Evolutionary conservation across 2,797 vertebrate genomes (phyloP).

Genomic region (Hozukius guyotensis): DNA sequence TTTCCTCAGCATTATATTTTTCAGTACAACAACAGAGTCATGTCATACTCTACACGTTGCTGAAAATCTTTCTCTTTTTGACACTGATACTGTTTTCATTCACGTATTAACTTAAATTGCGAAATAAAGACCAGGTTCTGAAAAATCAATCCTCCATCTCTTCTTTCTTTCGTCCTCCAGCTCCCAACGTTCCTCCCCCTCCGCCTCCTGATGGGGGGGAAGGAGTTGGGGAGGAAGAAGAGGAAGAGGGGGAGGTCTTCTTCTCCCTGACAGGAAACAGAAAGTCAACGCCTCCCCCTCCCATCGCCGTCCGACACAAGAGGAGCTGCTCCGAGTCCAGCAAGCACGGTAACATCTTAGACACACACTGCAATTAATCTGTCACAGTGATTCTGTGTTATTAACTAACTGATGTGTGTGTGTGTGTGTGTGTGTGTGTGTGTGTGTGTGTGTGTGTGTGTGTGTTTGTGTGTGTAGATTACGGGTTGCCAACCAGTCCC

Average conservation of each 20-base stretch:
- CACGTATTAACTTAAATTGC: no score
- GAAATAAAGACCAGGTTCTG: background rate
- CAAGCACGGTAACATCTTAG: slow-evolving; percentile 56
- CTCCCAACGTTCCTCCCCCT: slow-evolving; percentile 68
- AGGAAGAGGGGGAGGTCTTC: slow-evolving; percentile 68
- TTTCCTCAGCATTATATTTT: background rate
- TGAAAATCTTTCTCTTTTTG: no score
- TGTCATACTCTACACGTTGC: background rate
- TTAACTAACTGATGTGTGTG: slow-evolving; percentile 26
- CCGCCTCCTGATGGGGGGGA: slow-evolving; percentile 64
- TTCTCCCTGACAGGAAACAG: slow-evolving; percentile 61
- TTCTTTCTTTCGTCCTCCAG: slow-evolving; percentile 29
- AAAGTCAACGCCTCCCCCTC: slow-evolving; percentile 76
- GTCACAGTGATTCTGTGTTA: slow-evolving; percentile 22
- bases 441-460: slow-evolving; percentile 32
- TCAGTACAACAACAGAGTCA: background rate
- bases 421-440: slow-evolving; percentile 10
- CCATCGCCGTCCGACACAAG: slow-evolving; percentile 82
- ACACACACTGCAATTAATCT: slow-evolving; percentile 13
- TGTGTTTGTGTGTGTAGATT: slow-evolving; percentile 63
- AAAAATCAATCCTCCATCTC: background rate
- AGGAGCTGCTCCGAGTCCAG: slow-evolving; percentile 84
- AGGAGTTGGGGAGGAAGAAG: slow-evolving; percentile 52
- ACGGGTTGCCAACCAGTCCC: slow-evolving; percentile 68
- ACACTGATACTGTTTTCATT: no score